Evolutionary conservation across 2,888 invertebrate genomes (phyloP).

Genomic region (Congeria kusceri): DNA sequence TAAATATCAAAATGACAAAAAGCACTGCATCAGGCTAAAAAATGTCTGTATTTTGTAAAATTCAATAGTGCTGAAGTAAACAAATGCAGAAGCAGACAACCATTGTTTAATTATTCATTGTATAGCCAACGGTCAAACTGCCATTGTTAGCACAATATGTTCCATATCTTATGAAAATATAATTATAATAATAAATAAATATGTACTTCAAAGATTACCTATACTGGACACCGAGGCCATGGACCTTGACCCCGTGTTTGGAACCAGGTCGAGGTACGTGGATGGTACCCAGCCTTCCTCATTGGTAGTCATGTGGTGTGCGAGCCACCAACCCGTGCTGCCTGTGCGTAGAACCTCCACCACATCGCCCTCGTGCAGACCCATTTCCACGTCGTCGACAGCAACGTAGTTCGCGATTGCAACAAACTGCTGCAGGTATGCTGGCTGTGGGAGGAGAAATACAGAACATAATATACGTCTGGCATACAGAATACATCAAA

Average conservation of each 20-base stretch:
- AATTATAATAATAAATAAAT: neutral
- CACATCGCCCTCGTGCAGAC: constrained; percentile 95
- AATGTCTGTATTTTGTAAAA: too few species aligned
- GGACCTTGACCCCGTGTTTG: constrained; percentile 66
- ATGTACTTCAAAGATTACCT: constrained; percentile 55
- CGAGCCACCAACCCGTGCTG: constrained; percentile 98
- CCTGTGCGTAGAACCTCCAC: constrained; percentile 96
- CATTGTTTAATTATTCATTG: too few species aligned
- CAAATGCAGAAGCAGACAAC: too few species aligned
- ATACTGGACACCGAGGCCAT: constrained; percentile 72
- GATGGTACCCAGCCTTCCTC: constrained; percentile 96
- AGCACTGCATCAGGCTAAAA: too few species aligned
- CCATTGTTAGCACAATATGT: too few species aligned
- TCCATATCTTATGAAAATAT: too few species aligned
- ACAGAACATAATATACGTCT: too few species aligned
- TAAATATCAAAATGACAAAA: too few species aligned
- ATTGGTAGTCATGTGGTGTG: constrained; percentile 89
- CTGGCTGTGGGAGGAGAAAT: constrained; percentile 65
- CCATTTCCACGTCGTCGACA: constrained; percentile 95
- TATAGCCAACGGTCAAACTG: too few species aligned
- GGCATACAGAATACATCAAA: too few species aligned
- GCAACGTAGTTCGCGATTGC: constrained; percentile 97
- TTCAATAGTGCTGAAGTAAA: too few species aligned
- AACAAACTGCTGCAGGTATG: constrained; percentile 90
- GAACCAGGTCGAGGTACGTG: constrained; percentile 89